Base-by-base conservation (phyloP, 2,797 vertebrate genomes). In the Crocidura indochinensis region DNA sequence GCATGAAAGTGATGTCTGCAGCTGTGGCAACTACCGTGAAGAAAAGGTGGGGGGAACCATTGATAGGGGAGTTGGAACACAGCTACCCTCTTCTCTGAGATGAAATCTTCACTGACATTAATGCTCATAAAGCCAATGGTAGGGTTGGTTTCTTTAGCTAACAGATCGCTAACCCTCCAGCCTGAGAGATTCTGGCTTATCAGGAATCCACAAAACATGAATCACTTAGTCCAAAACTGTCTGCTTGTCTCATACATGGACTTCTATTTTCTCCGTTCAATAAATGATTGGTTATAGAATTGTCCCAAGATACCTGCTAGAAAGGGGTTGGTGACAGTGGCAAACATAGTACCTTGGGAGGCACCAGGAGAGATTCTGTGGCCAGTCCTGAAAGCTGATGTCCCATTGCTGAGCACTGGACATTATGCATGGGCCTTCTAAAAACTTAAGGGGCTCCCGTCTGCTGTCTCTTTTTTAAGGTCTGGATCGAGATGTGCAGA, bases 401-500 rank as follows among this genome's bases (percentile, higher is more conserved):
- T 76, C 56, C 77, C 72, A 44, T 49, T 72, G 65, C 26, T 94
- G 83, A 85, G n/a, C 11, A 1, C 3, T 17, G 60, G 44, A 2
- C 88, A 0, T 31, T 14, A 29, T 88, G n/a, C 56, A 20, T 5
- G 4, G 11, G 4, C 51, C 74, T 73, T 93, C 62, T 88, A 27
- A 78, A 53, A 81, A 56, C 44, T 27, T 26, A 53, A 60, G 56
- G 0, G 27, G 79, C 62, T 38, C 62, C 8, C 65, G 8, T 91
- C 46, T n/a, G 91, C 31, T 15, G 2, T 27, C 62, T 65, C 77
- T 44, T 24, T 1, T 93, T 88, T 44, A 72, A 72, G 12, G 5
- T 67, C 7, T 94, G 82, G 83, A 76, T 56, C 56, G 60, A 84
- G 64, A 53, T 27, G 74, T 10, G 10, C 3, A 60, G 82, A 85